phyloP scores from a whole-genome alignment of 2,888 invertebrate genomes.

The Ormia ochracea region DNA sequence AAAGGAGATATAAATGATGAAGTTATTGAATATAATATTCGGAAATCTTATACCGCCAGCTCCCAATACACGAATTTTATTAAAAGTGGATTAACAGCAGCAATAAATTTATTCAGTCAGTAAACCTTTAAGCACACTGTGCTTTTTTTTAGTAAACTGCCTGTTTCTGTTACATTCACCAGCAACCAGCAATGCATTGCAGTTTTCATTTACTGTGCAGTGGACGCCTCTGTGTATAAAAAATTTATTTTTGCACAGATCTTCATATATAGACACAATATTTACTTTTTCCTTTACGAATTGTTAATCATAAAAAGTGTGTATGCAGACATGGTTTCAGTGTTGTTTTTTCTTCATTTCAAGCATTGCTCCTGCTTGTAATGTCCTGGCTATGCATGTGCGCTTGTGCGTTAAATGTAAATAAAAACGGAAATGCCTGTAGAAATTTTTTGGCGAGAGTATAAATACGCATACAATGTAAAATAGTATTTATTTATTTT shows the following conservation, averaged over 20 bases:
- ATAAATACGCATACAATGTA: constrained; percentile 7
- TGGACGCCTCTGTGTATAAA: not conserved
- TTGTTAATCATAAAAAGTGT: constrained; percentile 35
- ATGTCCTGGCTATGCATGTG: not conserved
- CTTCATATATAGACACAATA: not conserved
- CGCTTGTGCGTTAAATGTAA: not conserved
- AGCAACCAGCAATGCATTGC: too few species aligned
- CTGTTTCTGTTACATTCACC: too few species aligned
- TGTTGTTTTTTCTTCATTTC: not conserved
- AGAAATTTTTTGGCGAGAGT: not conserved
- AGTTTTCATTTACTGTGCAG: too few species aligned
- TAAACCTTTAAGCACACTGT: too few species aligned
- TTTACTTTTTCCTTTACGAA: not conserved
- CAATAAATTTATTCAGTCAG: too few species aligned
- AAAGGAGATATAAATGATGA: too few species aligned
- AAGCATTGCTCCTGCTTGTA: not conserved
- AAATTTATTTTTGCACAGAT: not conserved
- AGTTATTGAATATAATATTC: too few species aligned
- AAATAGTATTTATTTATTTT: not conserved
- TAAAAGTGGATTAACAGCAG: too few species aligned
- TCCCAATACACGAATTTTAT: too few species aligned
- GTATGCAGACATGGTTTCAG: constrained; percentile 1
- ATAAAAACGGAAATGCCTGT: constrained; percentile 39
- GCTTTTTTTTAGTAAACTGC: too few species aligned
- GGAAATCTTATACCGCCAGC: too few species aligned